phyloP scores from a whole-genome alignment of 2,888 invertebrate genomes.

The Drosophila maculinotata region DNA sequence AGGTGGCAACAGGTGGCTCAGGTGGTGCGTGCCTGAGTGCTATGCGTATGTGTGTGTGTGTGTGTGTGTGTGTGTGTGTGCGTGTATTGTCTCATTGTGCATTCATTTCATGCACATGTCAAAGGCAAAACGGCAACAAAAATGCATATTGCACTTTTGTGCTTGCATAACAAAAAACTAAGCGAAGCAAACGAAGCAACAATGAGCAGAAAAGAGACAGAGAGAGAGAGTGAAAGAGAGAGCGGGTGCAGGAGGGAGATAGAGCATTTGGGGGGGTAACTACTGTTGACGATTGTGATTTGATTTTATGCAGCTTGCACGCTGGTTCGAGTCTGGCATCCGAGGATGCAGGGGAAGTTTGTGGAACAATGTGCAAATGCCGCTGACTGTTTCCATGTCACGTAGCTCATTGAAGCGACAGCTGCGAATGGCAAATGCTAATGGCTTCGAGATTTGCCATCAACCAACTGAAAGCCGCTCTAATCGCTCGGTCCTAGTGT shows the following conservation, averaged over 20 bases:
- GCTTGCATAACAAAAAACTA: conserved; percentile 47
- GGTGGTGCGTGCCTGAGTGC: conserved; percentile 46
- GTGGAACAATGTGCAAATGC: conserved; percentile 34
- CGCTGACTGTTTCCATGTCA: conserved; percentile 51
- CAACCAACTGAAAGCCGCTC: conserved; percentile 41
- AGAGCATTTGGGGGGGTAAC: background rate
- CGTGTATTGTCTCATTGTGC: conserved; percentile 60
- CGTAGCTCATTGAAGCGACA: conserved; percentile 62
- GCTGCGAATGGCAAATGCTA: conserved; percentile 55
- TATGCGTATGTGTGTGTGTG: background rate
- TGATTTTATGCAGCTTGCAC: conserved; percentile 50
- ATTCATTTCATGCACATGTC: conserved; percentile 66
- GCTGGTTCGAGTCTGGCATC: conserved; percentile 2
- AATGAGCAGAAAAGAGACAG: background rate
- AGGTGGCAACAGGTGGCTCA: conserved; percentile 53
- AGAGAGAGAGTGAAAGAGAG: background rate
- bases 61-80: conserved; percentile 14
- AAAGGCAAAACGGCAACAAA: conserved; percentile 52
- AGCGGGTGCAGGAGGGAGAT: too few relatives aligned
- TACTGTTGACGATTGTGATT: conserved; percentile 58
- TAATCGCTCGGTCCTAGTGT: conserved; percentile 37
- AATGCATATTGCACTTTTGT: conserved; percentile 67
- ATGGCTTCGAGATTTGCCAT: conserved; percentile 45
- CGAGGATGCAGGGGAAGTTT: background rate
- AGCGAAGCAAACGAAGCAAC: conserved; percentile 8